Evolutionary conservation across 2,797 vertebrate genomes (phyloP), one percentile per base, ranked within the genome.

Genomic region (Simalia tracyae): DNA sequence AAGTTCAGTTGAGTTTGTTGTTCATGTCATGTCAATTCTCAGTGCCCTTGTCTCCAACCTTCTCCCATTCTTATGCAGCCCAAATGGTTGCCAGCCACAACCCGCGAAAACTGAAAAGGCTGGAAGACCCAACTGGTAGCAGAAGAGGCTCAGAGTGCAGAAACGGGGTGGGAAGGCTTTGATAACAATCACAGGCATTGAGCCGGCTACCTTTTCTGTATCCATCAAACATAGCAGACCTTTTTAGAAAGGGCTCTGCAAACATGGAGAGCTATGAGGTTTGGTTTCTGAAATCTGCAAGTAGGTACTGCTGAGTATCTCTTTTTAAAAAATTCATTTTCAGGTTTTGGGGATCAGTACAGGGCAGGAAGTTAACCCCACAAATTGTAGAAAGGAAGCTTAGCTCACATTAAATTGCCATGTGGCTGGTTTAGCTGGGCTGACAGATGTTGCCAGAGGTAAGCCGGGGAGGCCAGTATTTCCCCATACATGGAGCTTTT

Each of bases 141-240:
- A 94, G 95, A 93, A 93, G 92, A 91, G 91, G 90, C 0, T 81
- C 86, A 1, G 0, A 8, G 2, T 57, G 1, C 0, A 24, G 94
- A 57, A 95, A 91, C 94, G 93, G 94, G 85, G 92, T 88, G 94
- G 90, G 91, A 89, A 19, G 92, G 92, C 88, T 81, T 89, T 91
- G 57, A 88, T 92, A 94, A 96, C 93, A 95, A 95, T 94, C 89
- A 95, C 24, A 91, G 54, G 90, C 87, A 10, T 91, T 90, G 46
- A 92, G 93, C 86, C 93, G 92, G 93, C 66, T 90, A 85, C 57
- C 59, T 92, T 95, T 95, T 89, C 92, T 95, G 92, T 84, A 89
- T 9, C 93, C 17, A 0, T 56, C 91, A 84, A 92, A 26, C 57
- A 14, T 36, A 50, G 46, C 46, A 54, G 88, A 64, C 0, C 17